These are phyloP conservation scores for Sebastes schlegelii DNA, from an alignment of 2,113 vertebrate species.

Conservation along the genomic window DNA sequence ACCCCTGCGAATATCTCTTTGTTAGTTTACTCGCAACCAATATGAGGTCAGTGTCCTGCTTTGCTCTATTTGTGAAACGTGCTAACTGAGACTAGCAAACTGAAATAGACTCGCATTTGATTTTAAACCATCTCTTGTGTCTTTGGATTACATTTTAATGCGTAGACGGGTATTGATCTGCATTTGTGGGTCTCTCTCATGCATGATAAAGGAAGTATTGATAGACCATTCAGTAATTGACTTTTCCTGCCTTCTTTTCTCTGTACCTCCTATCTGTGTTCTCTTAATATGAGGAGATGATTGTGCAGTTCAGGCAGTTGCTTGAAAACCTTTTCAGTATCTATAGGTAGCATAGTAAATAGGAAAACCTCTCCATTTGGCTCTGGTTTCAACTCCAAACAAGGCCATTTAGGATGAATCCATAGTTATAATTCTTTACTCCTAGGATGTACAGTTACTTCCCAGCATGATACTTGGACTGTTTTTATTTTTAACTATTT, in stretches of 20 bases:
- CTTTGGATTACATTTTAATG: background rate
- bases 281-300: background rate
- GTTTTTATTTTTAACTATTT: background rate
- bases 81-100: background rate
- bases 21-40: slow-evolving; percentile 39
- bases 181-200: background rate
- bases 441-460: too few species aligned
- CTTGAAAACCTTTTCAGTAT: slow-evolving; percentile 39
- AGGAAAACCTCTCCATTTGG: background rate
- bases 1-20: slow-evolving; percentile 35
- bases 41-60: background rate
- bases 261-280: background rate
- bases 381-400: background rate
- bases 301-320: slow-evolving; percentile 27
- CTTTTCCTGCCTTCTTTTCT: background rate
- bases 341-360: background rate
- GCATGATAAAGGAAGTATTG: background rate
- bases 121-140: slow-evolving; percentile 4
- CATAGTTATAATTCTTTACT: too few species aligned
- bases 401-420: background rate
- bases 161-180: background rate
- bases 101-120: background rate
- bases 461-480: background rate
- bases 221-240: background rate
- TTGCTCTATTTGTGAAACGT: background rate